Percentiles rank a stretch among this genome's conserved stretches.
phyloP scores from a whole-genome alignment of 2,797 vertebrate species.

The Premnoplex brunnescens region DNA sequence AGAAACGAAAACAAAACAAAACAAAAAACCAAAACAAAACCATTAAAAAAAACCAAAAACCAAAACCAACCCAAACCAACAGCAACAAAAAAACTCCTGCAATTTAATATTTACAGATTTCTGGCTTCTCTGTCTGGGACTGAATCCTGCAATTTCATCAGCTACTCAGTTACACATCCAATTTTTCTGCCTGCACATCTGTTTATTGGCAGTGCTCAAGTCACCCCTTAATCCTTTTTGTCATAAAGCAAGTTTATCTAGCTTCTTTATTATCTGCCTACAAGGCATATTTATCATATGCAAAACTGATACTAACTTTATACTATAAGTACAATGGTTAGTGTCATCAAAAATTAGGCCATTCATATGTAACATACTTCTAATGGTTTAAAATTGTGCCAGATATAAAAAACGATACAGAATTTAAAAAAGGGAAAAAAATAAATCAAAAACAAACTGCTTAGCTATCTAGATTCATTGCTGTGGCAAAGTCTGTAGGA shows the following conservation, averaged over 20 bases:
- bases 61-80: neutral
- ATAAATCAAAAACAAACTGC: neutral
- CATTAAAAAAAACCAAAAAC: no score
- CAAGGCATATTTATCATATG: neutral
- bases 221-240: neutral
- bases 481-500: constrained; percentile 13
- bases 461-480: neutral
- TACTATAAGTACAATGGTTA: neutral
- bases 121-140: neutral
- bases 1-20: no score
- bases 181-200: neutral
- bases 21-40: neutral
- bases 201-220: neutral
- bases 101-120: neutral
- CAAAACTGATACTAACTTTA: neutral
- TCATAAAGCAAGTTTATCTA: neutral
- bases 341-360: neutral
- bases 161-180: neutral
- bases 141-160: neutral
- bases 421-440: no score
- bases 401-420: neutral
- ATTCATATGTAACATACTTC: neutral
- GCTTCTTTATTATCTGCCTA: neutral
- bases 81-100: neutral
- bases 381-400: neutral